These are phyloP conservation scores for Muricea muricata DNA, from an alignment of 92 coral and sea anemone genomes.

Conservation along the genomic window DNA sequence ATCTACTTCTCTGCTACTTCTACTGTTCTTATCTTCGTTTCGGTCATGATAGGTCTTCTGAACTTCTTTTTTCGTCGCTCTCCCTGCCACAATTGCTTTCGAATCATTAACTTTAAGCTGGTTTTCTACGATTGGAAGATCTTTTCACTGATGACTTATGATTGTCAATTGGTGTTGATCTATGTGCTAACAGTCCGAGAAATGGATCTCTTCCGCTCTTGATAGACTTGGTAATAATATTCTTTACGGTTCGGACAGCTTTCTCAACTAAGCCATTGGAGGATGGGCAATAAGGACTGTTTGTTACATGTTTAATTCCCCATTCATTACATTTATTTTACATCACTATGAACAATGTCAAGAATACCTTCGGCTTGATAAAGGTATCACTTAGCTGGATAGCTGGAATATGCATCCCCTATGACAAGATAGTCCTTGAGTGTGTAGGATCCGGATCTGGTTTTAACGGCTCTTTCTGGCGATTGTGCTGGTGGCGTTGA, in stretches of 20 bases:
- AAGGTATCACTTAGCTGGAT: neutral
- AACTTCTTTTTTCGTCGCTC: neutral
- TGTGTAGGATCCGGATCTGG: neutral
- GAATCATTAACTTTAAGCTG: conserved; percentile 6
- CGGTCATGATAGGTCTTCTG: neutral
- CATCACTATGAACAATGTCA: conserved; percentile 21
- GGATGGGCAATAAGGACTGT: neutral
- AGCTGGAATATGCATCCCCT: conserved; percentile 19
- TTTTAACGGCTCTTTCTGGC: neutral
- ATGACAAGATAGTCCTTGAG: no score
- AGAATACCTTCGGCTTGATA: neutral
- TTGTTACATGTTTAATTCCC: conserved; percentile 14
- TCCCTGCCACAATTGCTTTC: neutral
- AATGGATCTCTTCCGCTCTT: neutral
- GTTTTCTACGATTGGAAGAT: neutral
- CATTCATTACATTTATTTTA: conserved; percentile 10
- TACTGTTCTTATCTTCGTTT: neutral
- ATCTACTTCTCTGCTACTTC: neutral
- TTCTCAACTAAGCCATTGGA: conserved; percentile 7
- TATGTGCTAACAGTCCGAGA: conserved; percentile 26
- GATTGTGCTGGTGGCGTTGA: neutral
- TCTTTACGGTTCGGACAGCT: neutral
- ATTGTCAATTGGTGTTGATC: conserved; percentile 25
- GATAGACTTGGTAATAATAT: conserved; percentile 1
- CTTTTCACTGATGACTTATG: conserved; percentile 6